Evolutionary conservation across 2,113 vertebrate species (phyloP).

Genomic region (Ochotona curzoniae): DNA sequence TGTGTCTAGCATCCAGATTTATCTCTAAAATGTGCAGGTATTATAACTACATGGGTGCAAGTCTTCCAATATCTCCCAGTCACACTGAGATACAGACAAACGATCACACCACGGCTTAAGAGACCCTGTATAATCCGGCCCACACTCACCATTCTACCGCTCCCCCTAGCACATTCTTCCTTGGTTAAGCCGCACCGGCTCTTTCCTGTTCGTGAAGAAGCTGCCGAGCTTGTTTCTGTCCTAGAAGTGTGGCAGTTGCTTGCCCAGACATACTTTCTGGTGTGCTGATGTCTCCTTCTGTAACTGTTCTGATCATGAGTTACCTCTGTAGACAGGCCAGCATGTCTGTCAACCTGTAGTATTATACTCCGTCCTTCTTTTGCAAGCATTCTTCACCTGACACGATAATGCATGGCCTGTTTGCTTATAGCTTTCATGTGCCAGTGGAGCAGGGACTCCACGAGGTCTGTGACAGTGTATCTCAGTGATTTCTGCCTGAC

Average conservation of each 20-base stretch:
- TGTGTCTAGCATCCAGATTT: too few relatives aligned
- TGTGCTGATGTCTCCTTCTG: neutral
- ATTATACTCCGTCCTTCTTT: neutral
- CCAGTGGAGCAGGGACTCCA: neutral
- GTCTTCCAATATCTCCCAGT: neutral
- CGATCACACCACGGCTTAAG: neutral
- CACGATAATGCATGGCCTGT: neutral
- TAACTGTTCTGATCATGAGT: neutral
- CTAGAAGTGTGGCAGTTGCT: neutral
- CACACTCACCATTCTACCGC: neutral
- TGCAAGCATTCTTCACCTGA: neutral
- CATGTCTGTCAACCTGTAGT: neutral
- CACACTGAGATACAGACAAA: neutral
- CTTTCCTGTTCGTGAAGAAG: neutral
- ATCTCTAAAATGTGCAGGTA: neutral
- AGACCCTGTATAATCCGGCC: neutral
- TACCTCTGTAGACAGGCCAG: neutral
- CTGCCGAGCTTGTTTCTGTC: neutral
- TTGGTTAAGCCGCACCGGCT: neutral
- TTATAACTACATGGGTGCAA: neutral
- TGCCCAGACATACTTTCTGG: neutral
- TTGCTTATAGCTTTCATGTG: neutral
- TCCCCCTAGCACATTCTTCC: neutral
- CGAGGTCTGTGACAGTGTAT: neutral
- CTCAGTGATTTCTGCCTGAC: neutral